Percentiles rank a stretch among this genome's conserved stretches.
Conservation (phyloP, 2,797 vertebrate genomes). For the Melanotaenia maccullochi region DNA sequence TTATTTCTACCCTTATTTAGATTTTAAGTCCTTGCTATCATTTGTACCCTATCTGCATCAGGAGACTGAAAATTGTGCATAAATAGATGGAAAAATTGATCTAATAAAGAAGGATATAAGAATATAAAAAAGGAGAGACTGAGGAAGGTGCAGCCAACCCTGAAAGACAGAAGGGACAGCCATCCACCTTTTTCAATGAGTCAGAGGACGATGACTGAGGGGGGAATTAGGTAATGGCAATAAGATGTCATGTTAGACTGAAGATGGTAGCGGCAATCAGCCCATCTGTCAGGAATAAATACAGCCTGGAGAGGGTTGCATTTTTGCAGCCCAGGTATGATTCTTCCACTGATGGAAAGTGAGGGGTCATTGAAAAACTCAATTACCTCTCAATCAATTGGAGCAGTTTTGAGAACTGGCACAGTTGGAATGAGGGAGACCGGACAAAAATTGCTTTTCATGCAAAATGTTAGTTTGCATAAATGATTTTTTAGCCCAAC, state of each 20-base stretch:
- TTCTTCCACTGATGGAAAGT: constrained; percentile 64
- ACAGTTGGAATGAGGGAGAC: constrained; percentile 14
- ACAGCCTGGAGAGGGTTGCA: constrained; percentile 48
- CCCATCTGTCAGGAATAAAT: constrained; percentile 67
- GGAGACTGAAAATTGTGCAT: constrained; percentile 13
- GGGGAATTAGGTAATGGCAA: constrained; percentile 63
- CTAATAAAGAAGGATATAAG: constrained; percentile 13
- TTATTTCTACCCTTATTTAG: not conserved
- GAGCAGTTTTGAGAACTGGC: constrained; percentile 30
- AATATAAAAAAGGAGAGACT: constrained; percentile 21
- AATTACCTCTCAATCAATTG: constrained; percentile 67
- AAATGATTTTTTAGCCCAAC: constrained; percentile 10
- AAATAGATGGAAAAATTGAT: constrained; percentile 15
- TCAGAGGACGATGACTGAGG: constrained; percentile 57
- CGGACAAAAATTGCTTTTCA: constrained; percentile 32
- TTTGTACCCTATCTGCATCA: constrained; percentile 4
- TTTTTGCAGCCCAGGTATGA: constrained; percentile 51
- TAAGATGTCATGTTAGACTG: constrained; percentile 64
- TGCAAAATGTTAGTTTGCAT: constrained; percentile 27
- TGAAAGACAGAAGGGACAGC: constrained; percentile 43
- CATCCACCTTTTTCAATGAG: constrained; percentile 38
- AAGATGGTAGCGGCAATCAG: constrained; percentile 69
- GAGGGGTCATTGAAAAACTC: constrained; percentile 63
- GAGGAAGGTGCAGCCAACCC: constrained; percentile 27
- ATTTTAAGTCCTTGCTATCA: not conserved